Conservation (phyloP, 2,888 invertebrate genomes). For the Emmelina monodactyla region DNA sequence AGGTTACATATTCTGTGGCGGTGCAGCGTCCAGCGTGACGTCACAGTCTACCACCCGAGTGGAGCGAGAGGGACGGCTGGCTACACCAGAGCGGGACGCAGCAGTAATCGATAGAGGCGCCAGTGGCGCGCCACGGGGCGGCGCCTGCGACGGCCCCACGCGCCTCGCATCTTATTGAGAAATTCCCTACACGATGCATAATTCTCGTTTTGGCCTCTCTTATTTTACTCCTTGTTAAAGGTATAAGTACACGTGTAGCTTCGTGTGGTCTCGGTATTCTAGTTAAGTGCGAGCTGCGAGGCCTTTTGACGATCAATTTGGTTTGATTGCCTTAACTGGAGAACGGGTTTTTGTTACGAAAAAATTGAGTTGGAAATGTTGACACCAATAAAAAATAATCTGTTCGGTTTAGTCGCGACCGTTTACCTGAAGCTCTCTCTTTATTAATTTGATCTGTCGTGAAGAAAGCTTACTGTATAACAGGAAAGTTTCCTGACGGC, state of each 20-base stretch:
- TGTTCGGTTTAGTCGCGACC: no score
- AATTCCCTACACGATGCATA: slow-evolving; percentile 61
- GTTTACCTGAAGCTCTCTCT: no score
- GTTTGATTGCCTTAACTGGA: no score
- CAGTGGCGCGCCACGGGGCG: slow-evolving; percentile 49
- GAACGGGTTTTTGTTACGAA: no score
- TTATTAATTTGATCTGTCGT: no score
- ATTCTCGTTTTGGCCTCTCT: slow-evolving; percentile 53
- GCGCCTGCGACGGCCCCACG: slow-evolving; percentile 56
- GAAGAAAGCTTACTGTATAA: no score
- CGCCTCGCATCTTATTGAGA: slow-evolving; percentile 59
- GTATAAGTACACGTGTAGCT: slow-evolving; percentile 52
- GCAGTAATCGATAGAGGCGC: slow-evolving; percentile 48
- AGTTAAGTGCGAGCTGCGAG: no score
- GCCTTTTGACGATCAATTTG: no score
- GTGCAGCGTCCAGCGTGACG: slow-evolving; percentile 23
- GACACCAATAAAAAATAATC: no score
- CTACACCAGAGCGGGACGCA: slow-evolving; percentile 18
- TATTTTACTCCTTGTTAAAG: slow-evolving; percentile 61
- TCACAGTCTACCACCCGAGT: slow-evolving; percentile 31
- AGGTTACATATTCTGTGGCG: slow-evolving; percentile 1
- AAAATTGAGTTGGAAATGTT: no score
- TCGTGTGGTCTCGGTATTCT: slow-evolving; percentile 22
- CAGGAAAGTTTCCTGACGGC: no score
- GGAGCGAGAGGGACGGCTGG: slow-evolving; percentile 26